These are phyloP conservation scores for Austrolebias charrua DNA, from an alignment of 2,797 vertebrate genomes.

Conservation along the genomic window DNA sequence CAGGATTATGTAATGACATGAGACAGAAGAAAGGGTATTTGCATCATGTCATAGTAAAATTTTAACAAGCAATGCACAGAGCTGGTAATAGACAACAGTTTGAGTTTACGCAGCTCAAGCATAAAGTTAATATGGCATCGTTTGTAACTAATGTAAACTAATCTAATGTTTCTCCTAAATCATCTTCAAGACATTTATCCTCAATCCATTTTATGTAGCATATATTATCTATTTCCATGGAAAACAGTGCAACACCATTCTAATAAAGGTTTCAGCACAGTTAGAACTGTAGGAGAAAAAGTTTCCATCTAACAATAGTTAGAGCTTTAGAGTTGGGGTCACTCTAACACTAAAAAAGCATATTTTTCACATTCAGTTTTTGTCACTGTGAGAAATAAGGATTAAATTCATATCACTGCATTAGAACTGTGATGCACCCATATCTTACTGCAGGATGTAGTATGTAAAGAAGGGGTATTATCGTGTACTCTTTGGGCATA, in stretches of 20 bases:
- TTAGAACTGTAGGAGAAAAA: not conserved
- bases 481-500: not conserved
- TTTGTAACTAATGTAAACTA: not conserved
- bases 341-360: no score
- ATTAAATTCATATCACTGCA: no score
- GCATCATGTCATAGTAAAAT: slow-evolving; percentile 15
- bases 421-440: no score
- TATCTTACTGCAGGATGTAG: not conserved
- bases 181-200: not conserved
- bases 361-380: no score
- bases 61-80: slow-evolving; percentile 14
- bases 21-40: slow-evolving; percentile 5
- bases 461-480: not conserved
- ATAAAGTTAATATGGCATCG: not conserved
- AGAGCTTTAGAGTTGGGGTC: not conserved
- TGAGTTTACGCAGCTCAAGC: slow-evolving; percentile 5
- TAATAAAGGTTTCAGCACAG: not conserved
- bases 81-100: slow-evolving; percentile 1
- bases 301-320: not conserved
- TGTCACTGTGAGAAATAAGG: no score
- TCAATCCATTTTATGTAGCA: not conserved
- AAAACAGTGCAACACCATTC: not conserved
- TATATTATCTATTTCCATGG: not conserved
- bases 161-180: slow-evolving; percentile 1
- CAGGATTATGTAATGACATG: slow-evolving; percentile 27